Evolutionary conservation across 2,113 vertebrate species (phyloP).

Genomic region (Hippocampus abdominalis): DNA sequence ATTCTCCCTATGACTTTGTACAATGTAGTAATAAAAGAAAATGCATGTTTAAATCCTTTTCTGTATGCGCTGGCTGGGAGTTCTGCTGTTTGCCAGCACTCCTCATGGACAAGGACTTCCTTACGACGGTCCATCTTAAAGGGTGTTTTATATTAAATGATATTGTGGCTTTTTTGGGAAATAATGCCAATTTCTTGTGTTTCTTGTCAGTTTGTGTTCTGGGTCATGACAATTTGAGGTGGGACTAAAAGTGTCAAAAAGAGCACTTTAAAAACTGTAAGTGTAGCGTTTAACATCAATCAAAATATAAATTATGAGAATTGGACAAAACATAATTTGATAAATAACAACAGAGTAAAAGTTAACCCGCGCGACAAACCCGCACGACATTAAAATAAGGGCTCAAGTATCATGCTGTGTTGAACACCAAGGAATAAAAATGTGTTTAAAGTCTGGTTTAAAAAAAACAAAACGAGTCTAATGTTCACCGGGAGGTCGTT

Average conservation of each 20-base stretch:
- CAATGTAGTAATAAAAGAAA: constrained; percentile 59
- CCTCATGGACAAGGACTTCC: constrained; percentile 51
- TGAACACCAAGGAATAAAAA: too few relatives aligned
- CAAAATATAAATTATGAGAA: background rate
- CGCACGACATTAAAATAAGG: background rate
- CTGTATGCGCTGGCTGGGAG: constrained; percentile 66
- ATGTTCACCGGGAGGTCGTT: too few relatives aligned
- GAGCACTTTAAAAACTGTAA: background rate
- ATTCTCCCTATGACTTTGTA: constrained; percentile 68
- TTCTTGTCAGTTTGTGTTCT: constrained; percentile 3
- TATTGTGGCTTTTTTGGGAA: constrained; percentile 75
- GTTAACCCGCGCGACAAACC: too few relatives aligned
- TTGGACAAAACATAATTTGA: background rate
- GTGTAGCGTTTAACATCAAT: background rate
- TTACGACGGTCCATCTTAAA: constrained; percentile 67
- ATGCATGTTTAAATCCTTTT: constrained; percentile 76
- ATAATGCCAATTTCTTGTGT: constrained; percentile 41
- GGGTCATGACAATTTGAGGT: background rate
- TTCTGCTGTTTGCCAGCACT: constrained; percentile 37
- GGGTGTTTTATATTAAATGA: constrained; percentile 80
- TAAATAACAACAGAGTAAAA: too few relatives aligned
- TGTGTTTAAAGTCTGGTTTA: too few relatives aligned
- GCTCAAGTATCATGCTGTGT: background rate
- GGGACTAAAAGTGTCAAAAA: background rate
- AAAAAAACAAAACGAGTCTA: too few relatives aligned